These are phyloP conservation scores for Leptothorax acervorum DNA, from an alignment of 2,888 invertebrate genomes.

Conservation along the genomic window DNA sequence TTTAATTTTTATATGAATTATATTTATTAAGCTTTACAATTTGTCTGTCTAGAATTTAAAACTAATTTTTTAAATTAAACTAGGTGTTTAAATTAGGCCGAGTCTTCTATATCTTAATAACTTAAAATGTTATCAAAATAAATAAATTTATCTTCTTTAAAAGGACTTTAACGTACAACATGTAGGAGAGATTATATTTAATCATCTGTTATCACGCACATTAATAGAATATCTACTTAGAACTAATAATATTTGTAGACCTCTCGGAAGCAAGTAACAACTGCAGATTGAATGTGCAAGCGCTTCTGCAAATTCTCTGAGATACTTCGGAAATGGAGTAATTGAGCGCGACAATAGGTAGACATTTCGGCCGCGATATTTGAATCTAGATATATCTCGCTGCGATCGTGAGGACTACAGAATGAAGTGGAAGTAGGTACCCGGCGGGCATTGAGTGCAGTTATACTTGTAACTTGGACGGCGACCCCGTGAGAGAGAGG, in stretches of 20 bases:
- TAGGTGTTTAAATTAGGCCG: background rate
- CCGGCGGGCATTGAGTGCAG: slow-evolving; percentile 75
- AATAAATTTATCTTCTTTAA: background rate
- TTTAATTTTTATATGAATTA: background rate
- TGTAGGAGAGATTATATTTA: background rate
- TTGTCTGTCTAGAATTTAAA: slow-evolving; percentile 11
- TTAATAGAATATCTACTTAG: background rate
- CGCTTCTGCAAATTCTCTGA: background rate
- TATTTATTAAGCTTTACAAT: background rate
- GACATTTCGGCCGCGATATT: slow-evolving; percentile 45
- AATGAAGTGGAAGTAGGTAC: slow-evolving; percentile 79
- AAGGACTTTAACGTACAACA: background rate
- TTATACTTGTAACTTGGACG: slow-evolving; percentile 81
- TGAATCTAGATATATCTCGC: slow-evolving; percentile 52
- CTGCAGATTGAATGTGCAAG: background rate
- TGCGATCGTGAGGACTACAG: slow-evolving; percentile 71
- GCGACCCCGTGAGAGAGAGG: slow-evolving; percentile 72
- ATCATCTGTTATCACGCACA: background rate
- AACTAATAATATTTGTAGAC: background rate
- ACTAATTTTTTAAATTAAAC: background rate
- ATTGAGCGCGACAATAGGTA: slow-evolving; percentile 35
- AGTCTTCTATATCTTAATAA: background rate
- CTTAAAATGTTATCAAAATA: background rate
- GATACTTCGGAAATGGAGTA: slow-evolving; percentile 33
- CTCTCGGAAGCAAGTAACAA: background rate